These are phyloP conservation scores for Vanessa cardui DNA, from an alignment of 2,888 invertebrate genomes.

Conservation along the genomic window DNA sequence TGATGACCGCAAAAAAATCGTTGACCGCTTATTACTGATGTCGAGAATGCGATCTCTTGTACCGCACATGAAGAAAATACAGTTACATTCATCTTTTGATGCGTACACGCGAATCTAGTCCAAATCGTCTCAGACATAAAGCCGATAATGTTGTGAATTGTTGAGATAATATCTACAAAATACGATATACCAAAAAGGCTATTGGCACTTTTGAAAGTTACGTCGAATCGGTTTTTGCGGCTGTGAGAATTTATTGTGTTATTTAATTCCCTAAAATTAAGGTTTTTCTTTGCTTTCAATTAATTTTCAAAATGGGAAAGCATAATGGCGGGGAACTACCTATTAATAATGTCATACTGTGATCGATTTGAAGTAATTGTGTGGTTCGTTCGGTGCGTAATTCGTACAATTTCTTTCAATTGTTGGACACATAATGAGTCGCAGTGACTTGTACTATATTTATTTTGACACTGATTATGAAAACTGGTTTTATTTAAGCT, in stretches of 20 bases:
- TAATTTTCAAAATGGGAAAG: not conserved
- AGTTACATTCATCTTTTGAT: constrained; percentile 31
- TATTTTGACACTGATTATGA: no score
- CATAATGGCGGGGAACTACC: not conserved
- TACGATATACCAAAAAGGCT: constrained; percentile 28
- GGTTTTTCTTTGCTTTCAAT: constrained; percentile 10
- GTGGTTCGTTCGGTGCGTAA: constrained; percentile 5
- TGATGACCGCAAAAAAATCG: constrained; percentile 40
- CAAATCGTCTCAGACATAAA: not conserved
- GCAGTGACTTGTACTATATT: no score
- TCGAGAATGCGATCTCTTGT: constrained; percentile 29
- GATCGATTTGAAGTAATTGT: constrained; percentile 6
- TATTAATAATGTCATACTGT: constrained; percentile 6
- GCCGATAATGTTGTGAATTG: constrained; percentile 9
- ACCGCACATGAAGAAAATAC: constrained; percentile 38
- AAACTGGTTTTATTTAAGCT: no score
- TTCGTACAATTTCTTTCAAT: not conserved
- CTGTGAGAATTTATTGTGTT: constrained; percentile 15
- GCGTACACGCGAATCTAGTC: constrained; percentile 16
- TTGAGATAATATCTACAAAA: constrained; percentile 23
- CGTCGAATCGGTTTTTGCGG: constrained; percentile 19
- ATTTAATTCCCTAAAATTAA: constrained; percentile 17
- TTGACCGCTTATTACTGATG: constrained; percentile 33
- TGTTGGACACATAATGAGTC: not conserved
- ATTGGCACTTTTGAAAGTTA: constrained; percentile 25